phyloP scores from a whole-genome alignment of 2,113 vertebrate species.

The Oceanites oceanicus region DNA sequence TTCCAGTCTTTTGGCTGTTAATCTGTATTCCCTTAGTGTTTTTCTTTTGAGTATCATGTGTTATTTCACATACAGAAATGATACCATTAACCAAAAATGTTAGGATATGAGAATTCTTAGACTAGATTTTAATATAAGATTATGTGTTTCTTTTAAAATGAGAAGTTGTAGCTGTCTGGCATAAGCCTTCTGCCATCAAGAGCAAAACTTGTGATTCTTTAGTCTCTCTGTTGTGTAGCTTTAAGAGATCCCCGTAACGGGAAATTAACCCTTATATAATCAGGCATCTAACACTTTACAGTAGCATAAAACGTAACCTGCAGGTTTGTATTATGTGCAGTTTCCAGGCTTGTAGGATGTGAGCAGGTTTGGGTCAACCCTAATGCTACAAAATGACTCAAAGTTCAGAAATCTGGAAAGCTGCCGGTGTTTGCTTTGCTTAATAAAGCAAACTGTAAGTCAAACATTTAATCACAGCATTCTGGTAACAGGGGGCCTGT shows the following conservation, averaged over 20 bases:
- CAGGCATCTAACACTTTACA: background rate
- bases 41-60: background rate
- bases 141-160: background rate
- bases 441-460: constrained; percentile 64
- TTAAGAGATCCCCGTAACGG: background rate
- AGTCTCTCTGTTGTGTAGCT: background rate
- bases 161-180: constrained; percentile 3
- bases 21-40: background rate
- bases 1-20: background rate
- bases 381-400: background rate
- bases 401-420: constrained; percentile 51
- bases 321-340: background rate
- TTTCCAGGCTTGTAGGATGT: background rate
- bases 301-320: background rate
- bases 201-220: background rate
- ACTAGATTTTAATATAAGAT: background rate
- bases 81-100: background rate
- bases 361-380: background rate
- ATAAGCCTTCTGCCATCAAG: background rate
- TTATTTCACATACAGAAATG: background rate
- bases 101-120: background rate
- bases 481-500: background rate
- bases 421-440: constrained; percentile 30
- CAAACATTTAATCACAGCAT: constrained; percentile 53
- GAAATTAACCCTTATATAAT: constrained; percentile 20